Base-by-base conservation (phyloP, 2,888 invertebrate species). In the Diploptera punctata region DNA sequence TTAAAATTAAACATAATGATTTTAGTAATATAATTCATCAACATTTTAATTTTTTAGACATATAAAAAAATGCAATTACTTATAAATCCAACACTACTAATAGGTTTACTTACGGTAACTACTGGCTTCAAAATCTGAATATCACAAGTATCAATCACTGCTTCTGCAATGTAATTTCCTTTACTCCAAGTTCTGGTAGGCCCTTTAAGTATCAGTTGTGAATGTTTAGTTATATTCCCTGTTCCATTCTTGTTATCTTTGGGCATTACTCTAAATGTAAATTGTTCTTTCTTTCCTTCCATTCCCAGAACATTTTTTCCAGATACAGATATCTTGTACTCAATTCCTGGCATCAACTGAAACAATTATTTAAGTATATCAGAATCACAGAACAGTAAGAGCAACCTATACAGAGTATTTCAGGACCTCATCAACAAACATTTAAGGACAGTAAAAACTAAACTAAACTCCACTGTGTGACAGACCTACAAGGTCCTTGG, bases 261-360 rank as follows among this genome's bases (percentile, higher is more conserved):
- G 31, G 47, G 16, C 52, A 52, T 44, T 19, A 74, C 47, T 7
- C 24, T 31, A 7, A 75, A 18, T 13, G 70, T 33, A 52, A 75
- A 71, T 16, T 38, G 19, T 18, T 70, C 57, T 54, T 49, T 54
- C 49, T 72, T 67, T 24, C 75, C 72, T 18, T 29, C 4, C 31
- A 61, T 16, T 2, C 68, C 70, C 29, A 75, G 60, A 10, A 43
- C 43, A 62, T 75, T 74, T 47, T 21, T 26, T 4, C 68, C 75
- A 26, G 67, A 49, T 43, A 75, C 61, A 54, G 43, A 72, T 19
- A 74, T 26, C 29, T 65, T 38, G 65, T 75, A 75, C 29, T 61
- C 65, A 18, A 75, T 33, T 10, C 60, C 70, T 3, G 72, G 57
- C 19, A 26, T 38, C 62, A 75, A 49, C 75, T 75, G 57, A 29